These are phyloP conservation scores for Dasypolia templi DNA, from an alignment of 2,888 invertebrate genomes.

Conservation along the genomic window DNA sequence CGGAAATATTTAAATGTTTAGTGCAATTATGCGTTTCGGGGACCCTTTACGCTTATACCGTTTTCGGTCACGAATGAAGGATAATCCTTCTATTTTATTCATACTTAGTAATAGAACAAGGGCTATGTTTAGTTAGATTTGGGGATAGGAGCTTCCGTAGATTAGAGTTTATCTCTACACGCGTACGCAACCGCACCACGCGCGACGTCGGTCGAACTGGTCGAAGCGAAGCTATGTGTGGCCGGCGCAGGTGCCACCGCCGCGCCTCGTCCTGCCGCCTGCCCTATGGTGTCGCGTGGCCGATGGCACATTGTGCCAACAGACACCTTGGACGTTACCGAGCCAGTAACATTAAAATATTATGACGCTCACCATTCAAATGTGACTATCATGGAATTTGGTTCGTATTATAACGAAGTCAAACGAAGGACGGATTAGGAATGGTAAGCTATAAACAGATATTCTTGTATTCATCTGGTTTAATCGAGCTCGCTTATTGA, in stretches of 20 bases:
- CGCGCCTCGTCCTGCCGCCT: background rate
- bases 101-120: slow-evolving; percentile 1
- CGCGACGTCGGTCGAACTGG: background rate
- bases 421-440: background rate
- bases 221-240: background rate
- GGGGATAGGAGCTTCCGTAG: background rate
- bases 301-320: slow-evolving; percentile 53
- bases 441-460: background rate
- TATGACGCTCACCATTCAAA: slow-evolving; percentile 1
- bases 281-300: slow-evolving; percentile 41
- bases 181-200: background rate
- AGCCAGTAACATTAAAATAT: background rate
- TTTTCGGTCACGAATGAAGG: background rate
- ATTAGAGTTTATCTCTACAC: too few relatives aligned
- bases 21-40: background rate
- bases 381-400: background rate
- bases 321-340: slow-evolving; percentile 37
- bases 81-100: background rate
- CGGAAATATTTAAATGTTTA: background rate
- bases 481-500: background rate
- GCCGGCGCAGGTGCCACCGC: background rate
- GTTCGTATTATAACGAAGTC: background rate
- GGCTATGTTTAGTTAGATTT: slow-evolving; percentile 8
- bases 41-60: background rate
- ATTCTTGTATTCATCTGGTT: background rate